phyloP scores from a whole-genome alignment of 2,113 vertebrate species.

The Hemiprocne comata region DNA sequence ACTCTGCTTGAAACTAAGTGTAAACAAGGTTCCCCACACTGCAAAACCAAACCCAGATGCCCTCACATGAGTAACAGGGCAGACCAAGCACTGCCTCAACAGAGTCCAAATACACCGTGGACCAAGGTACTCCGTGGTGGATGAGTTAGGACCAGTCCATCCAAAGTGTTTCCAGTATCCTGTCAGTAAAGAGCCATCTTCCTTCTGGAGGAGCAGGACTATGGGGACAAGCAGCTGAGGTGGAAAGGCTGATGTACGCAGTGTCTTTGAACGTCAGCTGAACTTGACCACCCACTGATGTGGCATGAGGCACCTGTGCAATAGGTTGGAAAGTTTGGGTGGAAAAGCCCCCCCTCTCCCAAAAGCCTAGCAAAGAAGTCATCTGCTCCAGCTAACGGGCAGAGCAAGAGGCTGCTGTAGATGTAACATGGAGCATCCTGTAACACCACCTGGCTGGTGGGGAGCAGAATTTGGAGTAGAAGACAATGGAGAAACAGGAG shows the following conservation, averaged over 20 bases:
- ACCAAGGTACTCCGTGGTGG: not conserved
- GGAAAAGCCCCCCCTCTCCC: not conserved
- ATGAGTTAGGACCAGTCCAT: not conserved
- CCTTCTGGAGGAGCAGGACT: not conserved
- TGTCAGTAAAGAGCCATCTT: not conserved
- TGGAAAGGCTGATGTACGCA: not conserved
- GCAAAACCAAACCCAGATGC: not conserved
- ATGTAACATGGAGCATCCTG: not conserved
- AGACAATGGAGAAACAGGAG: not conserved
- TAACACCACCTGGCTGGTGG: not conserved
- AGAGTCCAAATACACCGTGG: not conserved
- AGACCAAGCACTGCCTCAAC: not conserved
- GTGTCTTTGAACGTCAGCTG: not conserved
- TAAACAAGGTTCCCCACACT: not conserved
- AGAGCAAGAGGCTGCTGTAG: not conserved
- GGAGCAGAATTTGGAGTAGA: not conserved
- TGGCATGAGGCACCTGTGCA: not conserved
- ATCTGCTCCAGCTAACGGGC: not conserved
- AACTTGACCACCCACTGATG: not conserved
- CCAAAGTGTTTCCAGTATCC: not conserved
- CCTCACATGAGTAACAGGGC: fast-evolving
- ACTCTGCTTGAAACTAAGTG: not conserved
- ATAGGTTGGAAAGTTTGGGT: not conserved
- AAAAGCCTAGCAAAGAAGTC: not conserved
- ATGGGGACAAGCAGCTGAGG: not conserved